These are phyloP conservation scores for Porites lobata DNA, from an alignment of 92 coral and sea anemone genomes.

Conservation along the genomic window DNA sequence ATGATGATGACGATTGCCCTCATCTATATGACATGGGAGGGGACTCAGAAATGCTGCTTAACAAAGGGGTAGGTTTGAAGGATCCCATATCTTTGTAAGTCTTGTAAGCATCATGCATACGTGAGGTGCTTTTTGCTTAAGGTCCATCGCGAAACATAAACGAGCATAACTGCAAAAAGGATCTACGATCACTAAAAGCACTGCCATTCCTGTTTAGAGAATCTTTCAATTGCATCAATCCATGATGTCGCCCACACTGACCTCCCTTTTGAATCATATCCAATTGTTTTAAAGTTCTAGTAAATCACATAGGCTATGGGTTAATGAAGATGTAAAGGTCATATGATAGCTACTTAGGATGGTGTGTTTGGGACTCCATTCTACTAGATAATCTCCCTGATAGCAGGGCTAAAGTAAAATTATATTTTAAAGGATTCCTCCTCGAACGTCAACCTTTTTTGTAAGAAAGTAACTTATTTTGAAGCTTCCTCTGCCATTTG, in stretches of 20 bases:
- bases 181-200: not conserved
- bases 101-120: not conserved
- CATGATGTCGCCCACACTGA: not conserved
- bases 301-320: too few species aligned
- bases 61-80: constrained; percentile 25
- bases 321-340: too few species aligned
- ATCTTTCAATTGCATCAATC: not conserved
- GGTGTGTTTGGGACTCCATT: too few species aligned
- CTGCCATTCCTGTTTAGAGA: not conserved
- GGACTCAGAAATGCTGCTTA: constrained; percentile 41
- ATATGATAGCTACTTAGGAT: too few species aligned
- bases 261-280: not conserved
- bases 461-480: too few species aligned
- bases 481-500: too few species aligned
- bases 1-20: constrained; percentile 37
- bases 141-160: not conserved
- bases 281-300: too few species aligned
- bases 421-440: too few species aligned
- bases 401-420: too few species aligned
- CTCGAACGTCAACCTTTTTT: too few species aligned
- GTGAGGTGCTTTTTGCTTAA: not conserved
- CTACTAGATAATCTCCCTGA: too few species aligned
- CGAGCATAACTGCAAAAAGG: not conserved
- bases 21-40: constrained; percentile 25
- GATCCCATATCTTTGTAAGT: too few species aligned